Evolutionary conservation across 2,888 invertebrate species (phyloP).

Genomic region (Apomyelois bistriatella): DNA sequence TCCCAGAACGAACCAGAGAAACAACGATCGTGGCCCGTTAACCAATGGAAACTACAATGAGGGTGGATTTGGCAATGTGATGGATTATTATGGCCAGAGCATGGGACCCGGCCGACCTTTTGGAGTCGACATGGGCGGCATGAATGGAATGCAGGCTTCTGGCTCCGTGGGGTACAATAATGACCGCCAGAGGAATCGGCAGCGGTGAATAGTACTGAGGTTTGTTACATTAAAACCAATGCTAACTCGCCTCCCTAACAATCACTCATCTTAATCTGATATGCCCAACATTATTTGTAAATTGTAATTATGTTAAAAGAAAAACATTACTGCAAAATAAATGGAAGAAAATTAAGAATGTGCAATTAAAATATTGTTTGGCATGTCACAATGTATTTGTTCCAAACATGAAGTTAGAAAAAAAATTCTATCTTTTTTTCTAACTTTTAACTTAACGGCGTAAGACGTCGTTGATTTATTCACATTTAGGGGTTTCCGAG

Average conservation of each 20-base stretch:
- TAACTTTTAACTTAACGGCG: too few species aligned
- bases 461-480: too few species aligned
- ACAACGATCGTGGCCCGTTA: slow-evolving; percentile 32
- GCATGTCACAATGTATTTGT: slow-evolving; percentile 16
- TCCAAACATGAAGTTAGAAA: too few species aligned
- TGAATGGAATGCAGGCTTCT: slow-evolving; percentile 57
- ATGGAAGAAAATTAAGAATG: slow-evolving; percentile 11
- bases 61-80: slow-evolving; percentile 36
- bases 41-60: slow-evolving; percentile 40
- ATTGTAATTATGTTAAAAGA: too few species aligned
- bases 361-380: too few species aligned
- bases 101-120: slow-evolving; percentile 62
- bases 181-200: slow-evolving; percentile 77
- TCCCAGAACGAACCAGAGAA: slow-evolving; percentile 48
- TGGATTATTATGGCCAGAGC: slow-evolving; percentile 53
- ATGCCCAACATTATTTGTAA: slow-evolving; percentile 23
- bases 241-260: slow-evolving; percentile 61
- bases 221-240: slow-evolving; percentile 76
- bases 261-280: slow-evolving; percentile 22
- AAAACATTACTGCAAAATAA: neutral
- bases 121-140: slow-evolving; percentile 42
- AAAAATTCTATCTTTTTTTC: too few species aligned
- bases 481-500: neutral
- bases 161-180: slow-evolving; percentile 75
- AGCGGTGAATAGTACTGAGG: slow-evolving; percentile 72